Base-by-base conservation (phyloP, 2,888 invertebrate genomes). In the Tinea pellionella region DNA sequence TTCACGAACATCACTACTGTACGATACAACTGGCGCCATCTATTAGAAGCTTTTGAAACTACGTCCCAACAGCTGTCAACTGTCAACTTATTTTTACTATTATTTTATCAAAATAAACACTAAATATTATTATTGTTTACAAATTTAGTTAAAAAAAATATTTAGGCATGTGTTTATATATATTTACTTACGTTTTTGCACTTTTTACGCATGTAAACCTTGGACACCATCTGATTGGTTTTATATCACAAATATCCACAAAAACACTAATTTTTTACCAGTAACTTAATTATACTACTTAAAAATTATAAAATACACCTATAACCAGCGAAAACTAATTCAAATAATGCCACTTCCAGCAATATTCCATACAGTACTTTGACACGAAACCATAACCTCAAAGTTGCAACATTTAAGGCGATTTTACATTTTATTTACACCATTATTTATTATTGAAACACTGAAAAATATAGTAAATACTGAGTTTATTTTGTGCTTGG, bases 191-290 rank as follows among this genome's bases (percentile, higher is more conserved):
- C 57, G 32, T 57, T 53, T 55, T 57, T 29, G 19, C 18, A 13
- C 32, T 57, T 24, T 30, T 57, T 57, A 32, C 16, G 6, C 30
- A 32, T 13, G 12, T 16, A 13, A 32, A 57, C 15, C 57, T 57
- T 57, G 16, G 19, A 7, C 3, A 13, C 30, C 84, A 85, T 65
- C 83, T 85, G 85, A 83, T 84, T 83, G 80, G 81, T 79, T 77
- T 79, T 78, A 79, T 68, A 64, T 73, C 85, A 82, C 85, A 84
- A 82, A 84, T 83, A 81, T 75, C 77, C 81, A 80, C 79, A 77
- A 79, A 80, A 80, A 73, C 78, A 75, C 77, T 61, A 64, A 64
- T 47, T 47, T 29, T 69, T 63, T 55, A 63, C 61, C 30, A 62
- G 66, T 72, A 73, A 69, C 69, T 68, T 78, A 68, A 66, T 58